A percentile compares a stretch with the other conserved stretches of the same genome.
phyloP scores from a whole-genome alignment of 2,797 vertebrate genomes.

The Dryobates pubescens region DNA sequence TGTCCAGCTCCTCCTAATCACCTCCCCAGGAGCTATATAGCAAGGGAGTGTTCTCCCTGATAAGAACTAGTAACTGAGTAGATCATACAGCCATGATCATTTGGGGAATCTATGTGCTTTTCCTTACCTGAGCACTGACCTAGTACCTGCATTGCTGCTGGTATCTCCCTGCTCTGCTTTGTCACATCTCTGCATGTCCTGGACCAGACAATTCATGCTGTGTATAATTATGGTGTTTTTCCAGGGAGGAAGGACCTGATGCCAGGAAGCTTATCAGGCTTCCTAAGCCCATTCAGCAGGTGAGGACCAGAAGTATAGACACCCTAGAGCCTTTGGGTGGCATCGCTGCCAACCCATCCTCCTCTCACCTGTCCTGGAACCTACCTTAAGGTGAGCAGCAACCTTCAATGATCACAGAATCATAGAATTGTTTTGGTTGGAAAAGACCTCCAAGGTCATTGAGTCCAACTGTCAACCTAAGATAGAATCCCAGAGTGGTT shows the following conservation, averaged over 20 bases:
- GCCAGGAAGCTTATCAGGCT: background rate
- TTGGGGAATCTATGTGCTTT: background rate
- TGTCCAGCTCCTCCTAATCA: too few relatives aligned
- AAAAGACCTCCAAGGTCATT: too few relatives aligned
- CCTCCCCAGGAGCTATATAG: background rate
- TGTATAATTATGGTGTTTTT: background rate
- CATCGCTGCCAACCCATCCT: too few relatives aligned
- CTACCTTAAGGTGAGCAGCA: rapidly evolving
- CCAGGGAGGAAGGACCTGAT: background rate
- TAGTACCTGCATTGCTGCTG: background rate
- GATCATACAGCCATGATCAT: background rate
- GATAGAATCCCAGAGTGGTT: too few relatives aligned
- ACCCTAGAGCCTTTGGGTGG: background rate
- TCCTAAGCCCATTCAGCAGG: rapidly evolving
- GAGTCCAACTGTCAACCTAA: too few relatives aligned
- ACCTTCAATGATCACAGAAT: background rate
- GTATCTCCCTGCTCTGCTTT: background rate
- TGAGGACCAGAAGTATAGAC: background rate
- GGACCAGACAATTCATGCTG: background rate
- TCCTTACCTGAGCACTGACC: background rate
- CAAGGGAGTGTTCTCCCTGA: background rate
- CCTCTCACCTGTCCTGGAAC: rapidly evolving
- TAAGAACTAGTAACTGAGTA: background rate
- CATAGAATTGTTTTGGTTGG: too few relatives aligned
- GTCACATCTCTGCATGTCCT: rapidly evolving